Percentiles rank a stretch among this genome's conserved stretches.
These are phyloP conservation scores for Margaritifera margaritifera DNA, from an alignment of 2,888 invertebrate genomes.

Conservation along the genomic window DNA sequence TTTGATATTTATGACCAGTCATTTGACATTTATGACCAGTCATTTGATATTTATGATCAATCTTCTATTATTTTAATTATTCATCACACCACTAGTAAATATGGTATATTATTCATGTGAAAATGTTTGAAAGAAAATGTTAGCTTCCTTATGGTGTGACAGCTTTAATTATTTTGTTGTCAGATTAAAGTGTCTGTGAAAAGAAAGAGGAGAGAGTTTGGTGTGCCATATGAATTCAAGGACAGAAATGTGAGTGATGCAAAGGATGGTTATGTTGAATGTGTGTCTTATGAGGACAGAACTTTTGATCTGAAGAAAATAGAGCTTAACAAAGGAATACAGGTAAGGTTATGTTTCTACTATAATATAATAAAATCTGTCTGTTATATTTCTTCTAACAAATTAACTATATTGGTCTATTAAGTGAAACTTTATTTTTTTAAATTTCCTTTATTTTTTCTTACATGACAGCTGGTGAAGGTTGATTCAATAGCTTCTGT, in stretches of 20 bases:
- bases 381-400: not conserved
- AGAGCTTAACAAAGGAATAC: constrained; percentile 67
- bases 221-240: constrained; percentile 62
- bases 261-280: constrained; percentile 70
- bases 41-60: too few species aligned
- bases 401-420: not conserved
- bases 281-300: constrained; percentile 66
- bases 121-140: too few species aligned
- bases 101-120: too few species aligned
- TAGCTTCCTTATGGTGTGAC: too few species aligned
- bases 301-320: constrained; percentile 63
- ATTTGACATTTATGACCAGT: too few species aligned
- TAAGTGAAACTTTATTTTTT: not conserved
- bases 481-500: too few species aligned
- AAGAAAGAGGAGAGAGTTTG: constrained; percentile 47
- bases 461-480: not conserved
- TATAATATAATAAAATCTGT: not conserved
- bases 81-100: too few species aligned
- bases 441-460: not conserved
- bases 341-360: constrained; percentile 49
- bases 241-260: constrained; percentile 68
- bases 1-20: too few species aligned
- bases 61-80: too few species aligned
- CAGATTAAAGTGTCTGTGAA: constrained; percentile 65
- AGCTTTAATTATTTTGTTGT: not conserved